Conservation (phyloP, 2,113 vertebrate genomes). For the Equus przewalskii region DNA sequence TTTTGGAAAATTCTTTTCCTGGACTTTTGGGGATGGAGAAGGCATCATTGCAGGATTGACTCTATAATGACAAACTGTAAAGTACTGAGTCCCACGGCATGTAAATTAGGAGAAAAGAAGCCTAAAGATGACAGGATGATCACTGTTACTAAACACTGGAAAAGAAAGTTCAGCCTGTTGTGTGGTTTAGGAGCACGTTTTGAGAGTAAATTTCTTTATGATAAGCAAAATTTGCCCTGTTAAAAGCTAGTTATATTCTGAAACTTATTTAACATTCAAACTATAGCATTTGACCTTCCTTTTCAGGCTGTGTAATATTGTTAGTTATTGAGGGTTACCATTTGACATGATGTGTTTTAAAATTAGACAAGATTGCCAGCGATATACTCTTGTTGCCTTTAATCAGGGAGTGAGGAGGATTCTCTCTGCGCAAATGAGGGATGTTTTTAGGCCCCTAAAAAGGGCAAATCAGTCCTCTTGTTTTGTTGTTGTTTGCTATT, state of each 20-base stretch:
- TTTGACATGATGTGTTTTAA: conserved; percentile 84
- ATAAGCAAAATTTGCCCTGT: conserved; percentile 3
- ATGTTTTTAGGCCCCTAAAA: conserved; percentile 55
- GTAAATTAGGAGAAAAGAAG: background rate
- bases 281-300: conserved; percentile 83
- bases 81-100: background rate
- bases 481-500: conserved; percentile 56
- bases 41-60: background rate
- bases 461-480: conserved; percentile 44
- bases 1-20: conserved; percentile 29
- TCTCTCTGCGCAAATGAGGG: conserved; percentile 76
- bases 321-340: conserved; percentile 83
- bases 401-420: conserved; percentile 83
- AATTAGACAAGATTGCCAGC: conserved; percentile 84
- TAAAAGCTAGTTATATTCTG: background rate
- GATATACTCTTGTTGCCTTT: conserved; percentile 84
- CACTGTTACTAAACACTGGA: background rate
- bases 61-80: background rate
- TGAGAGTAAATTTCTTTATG: background rate
- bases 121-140: background rate
- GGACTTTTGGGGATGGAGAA: background rate
- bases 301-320: conserved; percentile 79
- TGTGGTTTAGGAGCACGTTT: background rate
- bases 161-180: background rate
- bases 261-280: conserved; percentile 76